phyloP scores from a whole-genome alignment of 2,888 invertebrate species.

The Euzetes globulus region DNA sequence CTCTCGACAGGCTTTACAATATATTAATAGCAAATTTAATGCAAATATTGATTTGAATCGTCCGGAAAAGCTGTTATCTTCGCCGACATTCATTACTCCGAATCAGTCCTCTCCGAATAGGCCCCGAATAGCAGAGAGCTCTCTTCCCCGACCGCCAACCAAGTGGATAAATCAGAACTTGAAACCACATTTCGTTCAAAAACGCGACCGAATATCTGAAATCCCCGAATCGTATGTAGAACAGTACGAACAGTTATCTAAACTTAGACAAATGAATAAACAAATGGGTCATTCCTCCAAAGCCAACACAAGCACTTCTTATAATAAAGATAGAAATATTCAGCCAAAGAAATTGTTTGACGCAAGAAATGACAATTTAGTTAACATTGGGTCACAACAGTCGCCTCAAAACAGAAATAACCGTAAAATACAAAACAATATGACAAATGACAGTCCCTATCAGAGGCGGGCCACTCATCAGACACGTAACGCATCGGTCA shows the following conservation, averaged over 20 bases:
- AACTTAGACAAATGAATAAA: neutral
- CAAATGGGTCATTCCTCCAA: neutral
- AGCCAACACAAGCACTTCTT: neutral
- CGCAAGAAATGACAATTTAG: neutral
- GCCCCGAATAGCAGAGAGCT: neutral
- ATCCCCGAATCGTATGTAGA: conserved; percentile 19
- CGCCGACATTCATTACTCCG: neutral
- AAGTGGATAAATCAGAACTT: neutral
- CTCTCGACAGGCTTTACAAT: neutral
- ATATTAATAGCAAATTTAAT: neutral
- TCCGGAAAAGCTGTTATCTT: neutral
- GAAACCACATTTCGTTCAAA: neutral
- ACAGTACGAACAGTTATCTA: neutral
- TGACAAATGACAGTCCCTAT: neutral
- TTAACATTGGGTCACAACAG: neutral
- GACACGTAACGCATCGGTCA: neutral
- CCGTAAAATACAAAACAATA: neutral
- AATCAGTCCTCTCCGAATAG: neutral
- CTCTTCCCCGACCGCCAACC: neutral
- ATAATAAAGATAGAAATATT: neutral
- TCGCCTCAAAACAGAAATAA: neutral
- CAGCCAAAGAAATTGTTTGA: conserved; percentile 23
- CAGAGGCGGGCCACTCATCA: neutral
- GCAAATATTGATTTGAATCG: conserved; percentile 3
- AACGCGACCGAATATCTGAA: neutral